These are phyloP conservation scores for Lanistes nyassanus DNA, from an alignment of 1,140 invertebrate species.

Conservation along the genomic window DNA sequence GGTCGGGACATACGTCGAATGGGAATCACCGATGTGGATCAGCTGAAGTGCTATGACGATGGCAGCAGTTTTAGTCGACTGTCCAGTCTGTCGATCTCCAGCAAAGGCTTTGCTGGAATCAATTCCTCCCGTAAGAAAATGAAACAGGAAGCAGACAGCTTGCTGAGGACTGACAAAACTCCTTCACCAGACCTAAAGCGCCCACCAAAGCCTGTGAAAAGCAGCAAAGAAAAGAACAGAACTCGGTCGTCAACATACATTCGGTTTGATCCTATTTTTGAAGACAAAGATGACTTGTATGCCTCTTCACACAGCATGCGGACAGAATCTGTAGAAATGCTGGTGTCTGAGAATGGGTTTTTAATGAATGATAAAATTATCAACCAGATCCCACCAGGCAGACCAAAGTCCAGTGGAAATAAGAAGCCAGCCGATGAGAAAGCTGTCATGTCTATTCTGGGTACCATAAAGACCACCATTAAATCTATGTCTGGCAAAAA, in stretches of 20 bases:
- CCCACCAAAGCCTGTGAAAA: not conserved
- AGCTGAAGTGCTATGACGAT: constrained; percentile 40
- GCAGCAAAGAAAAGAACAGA: constrained; percentile 26
- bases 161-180: constrained; percentile 23
- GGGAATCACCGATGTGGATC: constrained; percentile 61
- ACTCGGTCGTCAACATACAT: constrained; percentile 56
- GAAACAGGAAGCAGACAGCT: constrained; percentile 29
- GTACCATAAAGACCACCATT: constrained; percentile 46
- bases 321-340: constrained; percentile 23
- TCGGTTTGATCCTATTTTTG: constrained; percentile 61
- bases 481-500: constrained; percentile 38
- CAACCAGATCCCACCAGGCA: constrained; percentile 21
- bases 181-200: constrained; percentile 26
- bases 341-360: constrained; percentile 26
- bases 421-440: constrained; percentile 35
- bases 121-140: constrained; percentile 34
- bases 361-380: constrained; percentile 24
- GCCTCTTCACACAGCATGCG: constrained; percentile 48
- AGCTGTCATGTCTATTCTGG: constrained; percentile 35
- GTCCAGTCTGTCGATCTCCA: not conserved
- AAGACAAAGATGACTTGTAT: constrained; percentile 54
- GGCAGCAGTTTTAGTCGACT: constrained; percentile 6
- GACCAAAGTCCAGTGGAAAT: constrained; percentile 13
- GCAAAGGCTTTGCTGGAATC: constrained; percentile 23
- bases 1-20: constrained; percentile 49